These are phyloP conservation scores for Rhagonycha fulva DNA, from an alignment of 2,888 invertebrate species.

Conservation along the genomic window DNA sequence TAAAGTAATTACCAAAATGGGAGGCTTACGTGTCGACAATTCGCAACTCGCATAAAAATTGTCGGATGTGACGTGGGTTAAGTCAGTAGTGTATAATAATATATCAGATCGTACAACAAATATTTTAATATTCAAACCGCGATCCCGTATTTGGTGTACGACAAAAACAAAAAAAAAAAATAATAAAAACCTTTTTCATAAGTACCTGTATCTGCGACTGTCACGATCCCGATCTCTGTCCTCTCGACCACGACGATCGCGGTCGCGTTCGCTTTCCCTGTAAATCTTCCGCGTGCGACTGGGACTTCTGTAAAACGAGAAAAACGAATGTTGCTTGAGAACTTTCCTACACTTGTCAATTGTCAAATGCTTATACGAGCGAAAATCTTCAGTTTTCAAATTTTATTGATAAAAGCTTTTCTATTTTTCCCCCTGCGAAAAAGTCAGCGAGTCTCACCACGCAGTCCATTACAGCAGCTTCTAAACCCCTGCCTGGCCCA, in stretches of 20 bases:
- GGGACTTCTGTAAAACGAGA: slow-evolving; percentile 47
- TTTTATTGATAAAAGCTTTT: not conserved
- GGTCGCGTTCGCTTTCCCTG: slow-evolving; percentile 51
- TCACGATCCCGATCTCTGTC: slow-evolving; percentile 55
- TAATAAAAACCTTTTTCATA: not conserved
- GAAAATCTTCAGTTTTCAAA: not conserved
- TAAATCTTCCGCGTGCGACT: slow-evolving; percentile 53
- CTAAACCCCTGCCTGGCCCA: not conserved
- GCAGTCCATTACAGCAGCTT: not conserved
- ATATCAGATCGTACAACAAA: slow-evolving; percentile 8
- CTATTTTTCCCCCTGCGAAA: not conserved
- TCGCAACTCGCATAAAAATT: slow-evolving; percentile 22
- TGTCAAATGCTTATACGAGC: not conserved
- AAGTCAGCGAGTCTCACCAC: not conserved
- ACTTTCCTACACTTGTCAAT: not conserved
- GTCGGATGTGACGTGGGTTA: not conserved
- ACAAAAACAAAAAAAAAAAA: not conserved
- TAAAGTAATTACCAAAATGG: not conserved
- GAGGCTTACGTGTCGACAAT: slow-evolving; percentile 16
- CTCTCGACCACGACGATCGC: slow-evolving; percentile 48
- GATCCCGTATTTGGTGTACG: not conserved
- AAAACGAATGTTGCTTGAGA: not conserved
- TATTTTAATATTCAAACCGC: not conserved
- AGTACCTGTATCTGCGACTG: slow-evolving; percentile 51
- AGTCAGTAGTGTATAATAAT: not conserved